phyloP scores from a whole-genome alignment of 2,888 invertebrate genomes.

The Aleiodes testaceus region DNA sequence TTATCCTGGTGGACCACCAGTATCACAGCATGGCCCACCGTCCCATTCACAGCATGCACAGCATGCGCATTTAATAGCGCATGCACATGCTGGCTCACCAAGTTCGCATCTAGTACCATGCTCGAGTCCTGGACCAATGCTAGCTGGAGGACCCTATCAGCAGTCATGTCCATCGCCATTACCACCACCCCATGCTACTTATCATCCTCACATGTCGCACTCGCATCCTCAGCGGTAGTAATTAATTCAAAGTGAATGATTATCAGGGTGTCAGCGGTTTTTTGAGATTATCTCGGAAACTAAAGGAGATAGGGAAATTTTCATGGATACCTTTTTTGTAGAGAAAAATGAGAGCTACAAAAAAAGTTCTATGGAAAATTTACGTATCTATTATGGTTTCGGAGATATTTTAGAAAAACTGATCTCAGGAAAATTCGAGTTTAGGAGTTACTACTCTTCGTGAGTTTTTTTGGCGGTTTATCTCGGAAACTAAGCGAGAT shows the following conservation, averaged over 20 bases:
- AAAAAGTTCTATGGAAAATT: no score
- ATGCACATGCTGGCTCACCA: conserved; percentile 76
- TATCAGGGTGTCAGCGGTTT: background rate
- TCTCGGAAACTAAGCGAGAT: no score
- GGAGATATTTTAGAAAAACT: no score
- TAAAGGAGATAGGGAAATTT: no score
- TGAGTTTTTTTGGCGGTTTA: no score
- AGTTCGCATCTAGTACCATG: conserved; percentile 75
- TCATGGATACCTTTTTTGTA: no score
- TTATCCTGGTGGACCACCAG: conserved; percentile 66
- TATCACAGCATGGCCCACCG: conserved; percentile 74
- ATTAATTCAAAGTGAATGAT: conserved; percentile 3
- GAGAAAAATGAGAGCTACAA: no score
- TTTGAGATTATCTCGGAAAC: conserved; percentile 17
- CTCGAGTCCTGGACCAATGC: conserved; percentile 83
- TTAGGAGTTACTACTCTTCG: no score
- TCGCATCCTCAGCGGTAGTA: conserved; percentile 88
- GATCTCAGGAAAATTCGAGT: no score
- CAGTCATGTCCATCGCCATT: conserved; percentile 85
- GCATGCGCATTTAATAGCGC: conserved; percentile 79
- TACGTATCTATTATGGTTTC: no score
- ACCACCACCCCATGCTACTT: conserved; percentile 76
- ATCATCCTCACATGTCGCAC: conserved; percentile 80
- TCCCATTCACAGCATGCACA: conserved; percentile 77
- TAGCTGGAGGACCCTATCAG: conserved; percentile 75